Base-by-base conservation (phyloP, 2,888 invertebrate species). In the Agrypnus murinus region DNA sequence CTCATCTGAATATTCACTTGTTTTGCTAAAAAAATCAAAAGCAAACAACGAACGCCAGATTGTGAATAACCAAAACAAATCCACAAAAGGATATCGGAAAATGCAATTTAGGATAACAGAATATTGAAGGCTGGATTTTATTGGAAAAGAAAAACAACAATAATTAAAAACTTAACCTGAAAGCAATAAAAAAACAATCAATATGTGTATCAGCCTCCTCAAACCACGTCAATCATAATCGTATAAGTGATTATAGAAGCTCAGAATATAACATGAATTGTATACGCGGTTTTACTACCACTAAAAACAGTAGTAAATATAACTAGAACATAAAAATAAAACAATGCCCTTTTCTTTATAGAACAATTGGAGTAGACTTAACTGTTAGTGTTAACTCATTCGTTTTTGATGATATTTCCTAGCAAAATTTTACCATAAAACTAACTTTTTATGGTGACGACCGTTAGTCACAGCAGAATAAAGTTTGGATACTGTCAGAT, bases 1-100 rank as follows among this genome's bases (percentile, higher is more conserved):
- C 63, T 68, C 40, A 46, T 58, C 50, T 58, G 38, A 45, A 64
- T 57, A 69, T 64, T 64, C 58, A 32, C 69, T 25, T 25, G 25
- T 25, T 25, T 25, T 25, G 25, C 5, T 25, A 5, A 2, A 25
- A 25, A 25, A 25, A 25, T 3, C 25, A 25, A 25, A 25, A 25
- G 5, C 5, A 5, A 5, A 25, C 2, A 25, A 25, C 25, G 25
- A 25, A 25, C 25, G 5, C 25, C 25, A 25, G 25, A 25, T 25
- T 25, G 25, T n/a, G 25, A 3, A 25, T 25, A 25, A n/a, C n/a
- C n/a, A n/a, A n/a, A n/a, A 25, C 25, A 25, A 25, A 25, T 25
- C 5, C 25, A 25, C 5, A 25, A 25, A 25, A 25, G 5, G 25
- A 25, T 3, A 25, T 2, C 25, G 5, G 25, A 25, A 25, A 25